Conservation (phyloP, 2,113 vertebrate genomes). For the Diglossa brunneiventris region DNA sequence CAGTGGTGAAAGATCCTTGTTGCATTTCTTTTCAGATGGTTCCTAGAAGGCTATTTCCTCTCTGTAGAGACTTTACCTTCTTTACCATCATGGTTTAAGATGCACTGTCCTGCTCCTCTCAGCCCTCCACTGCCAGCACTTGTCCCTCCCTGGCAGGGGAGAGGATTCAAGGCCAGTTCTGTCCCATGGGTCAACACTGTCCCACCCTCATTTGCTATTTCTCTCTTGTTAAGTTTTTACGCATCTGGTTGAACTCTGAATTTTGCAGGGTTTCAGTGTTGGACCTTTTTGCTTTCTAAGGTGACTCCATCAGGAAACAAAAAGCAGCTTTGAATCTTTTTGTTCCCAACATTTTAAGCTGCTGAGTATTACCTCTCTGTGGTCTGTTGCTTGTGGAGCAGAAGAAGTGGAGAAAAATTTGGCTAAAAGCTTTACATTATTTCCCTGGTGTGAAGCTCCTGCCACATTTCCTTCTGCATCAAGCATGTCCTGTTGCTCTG, state of each 20-base stretch:
- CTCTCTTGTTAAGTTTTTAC: background rate
- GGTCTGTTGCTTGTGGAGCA: background rate
- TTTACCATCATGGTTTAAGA: background rate
- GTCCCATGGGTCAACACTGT: background rate
- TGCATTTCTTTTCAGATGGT: background rate
- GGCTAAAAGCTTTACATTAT: background rate
- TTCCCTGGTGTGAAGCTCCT: background rate
- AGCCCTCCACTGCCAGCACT: background rate
- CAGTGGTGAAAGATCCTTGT: background rate
- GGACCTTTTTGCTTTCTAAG: background rate
- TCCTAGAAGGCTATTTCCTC: background rate
- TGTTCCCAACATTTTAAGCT: background rate
- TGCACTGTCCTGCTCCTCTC: background rate
- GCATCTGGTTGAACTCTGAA: background rate
- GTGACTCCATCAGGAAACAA: background rate
- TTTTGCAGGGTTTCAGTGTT: background rate
- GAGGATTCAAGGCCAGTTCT: background rate
- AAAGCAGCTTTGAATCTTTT: background rate
- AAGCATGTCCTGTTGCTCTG: background rate
- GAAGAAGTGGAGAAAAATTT: background rate
- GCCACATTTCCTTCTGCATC: background rate
- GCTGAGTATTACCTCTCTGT: background rate
- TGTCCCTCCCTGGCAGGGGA: background rate
- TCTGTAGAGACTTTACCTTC: background rate
- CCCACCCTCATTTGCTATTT: background rate